Base-by-base conservation (phyloP, 2,888 invertebrate genomes). In the Balanococcus diminutus region DNA sequence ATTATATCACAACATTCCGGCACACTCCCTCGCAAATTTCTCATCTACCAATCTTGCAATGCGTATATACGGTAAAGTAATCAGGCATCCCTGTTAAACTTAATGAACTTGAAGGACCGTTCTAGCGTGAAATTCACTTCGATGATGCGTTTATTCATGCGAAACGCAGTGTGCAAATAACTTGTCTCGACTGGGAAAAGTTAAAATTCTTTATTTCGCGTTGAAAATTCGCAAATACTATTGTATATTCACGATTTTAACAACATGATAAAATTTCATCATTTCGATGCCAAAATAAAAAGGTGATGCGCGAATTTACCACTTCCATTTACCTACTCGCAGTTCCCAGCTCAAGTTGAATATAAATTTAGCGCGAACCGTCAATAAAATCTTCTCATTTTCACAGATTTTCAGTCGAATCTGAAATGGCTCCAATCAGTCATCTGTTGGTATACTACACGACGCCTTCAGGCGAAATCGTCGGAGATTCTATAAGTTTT, bases 371-470 rank as follows among this genome's bases (percentile, higher is more conserved):
- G 25, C 61, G 61, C 8, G 61, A 61, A 61, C 25, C 25, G 61
- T 61, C 28, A 67, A 28, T 67, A 28, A 67, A 28, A 67, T 28
- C 16, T 4, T 67, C 28, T 67, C 16, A 28, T 28, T 6, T 22
- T 56, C 32, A 46, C 90, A 93, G 93, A 89, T 93, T 93, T 89
- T 92, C 91, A 0, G 93, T 93, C 86, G 91, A 92, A 87, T 92
- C 93, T 25, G 92, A 93, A 87, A 93, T 93, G 93, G 93, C 93
- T 0, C 93, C 93, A 0, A 92, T 93, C 87, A 93, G 93, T 89
- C 93, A 93, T 51, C 90, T 93, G 25, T 91, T 93, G 81, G 93
- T 93, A 14, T 93, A 93, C 89, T 93, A 93, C 90, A 92, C 93
- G 84, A 93, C 93, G 0, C 92, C 92, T 83, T 91, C 92, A 46